phyloP scores from a whole-genome alignment of 1,140 invertebrate genomes.

The Halesus radiatus region DNA sequence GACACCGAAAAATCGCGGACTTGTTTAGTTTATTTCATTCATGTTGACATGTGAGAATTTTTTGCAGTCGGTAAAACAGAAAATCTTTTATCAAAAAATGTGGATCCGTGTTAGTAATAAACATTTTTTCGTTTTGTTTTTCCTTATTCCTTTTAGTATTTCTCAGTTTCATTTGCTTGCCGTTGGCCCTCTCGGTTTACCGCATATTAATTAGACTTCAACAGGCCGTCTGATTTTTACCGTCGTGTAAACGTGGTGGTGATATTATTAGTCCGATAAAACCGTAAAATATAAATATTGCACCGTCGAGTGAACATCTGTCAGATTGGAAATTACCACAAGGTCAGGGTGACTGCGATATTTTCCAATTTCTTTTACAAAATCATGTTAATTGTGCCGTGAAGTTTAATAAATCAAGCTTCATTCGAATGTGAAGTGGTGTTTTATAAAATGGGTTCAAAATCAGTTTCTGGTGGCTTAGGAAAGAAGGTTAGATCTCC shows the following conservation, averaged over 20 bases:
- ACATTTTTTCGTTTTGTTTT: conserved; percentile 31
- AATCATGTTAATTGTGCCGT: conserved; percentile 10
- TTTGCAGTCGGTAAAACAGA: conserved; percentile 44
- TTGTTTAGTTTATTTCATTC: too few species aligned
- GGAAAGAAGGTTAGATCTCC: conserved; percentile 37
- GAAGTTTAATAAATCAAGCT: conserved; percentile 11
- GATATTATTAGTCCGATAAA: too few species aligned
- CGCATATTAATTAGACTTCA: too few species aligned
- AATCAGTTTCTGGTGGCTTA: conserved; percentile 11
- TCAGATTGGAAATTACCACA: conserved; percentile 39
- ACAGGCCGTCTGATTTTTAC: background rate
- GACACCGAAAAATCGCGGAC: too few species aligned
- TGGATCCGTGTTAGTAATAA: conserved; percentile 18
- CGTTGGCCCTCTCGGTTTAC: too few species aligned
- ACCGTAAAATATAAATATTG: too few species aligned
- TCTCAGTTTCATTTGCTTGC: conserved; percentile 5
- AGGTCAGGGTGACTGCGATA: conserved; percentile 43
- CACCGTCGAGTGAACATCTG: conserved; percentile 33
- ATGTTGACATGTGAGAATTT: too few species aligned
- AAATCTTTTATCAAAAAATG: conserved; percentile 1
- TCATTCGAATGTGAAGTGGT: conserved; percentile 18
- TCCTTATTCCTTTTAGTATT: conserved; percentile 23
- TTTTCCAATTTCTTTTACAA: conserved; percentile 29
- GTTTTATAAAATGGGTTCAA: conserved; percentile 36
- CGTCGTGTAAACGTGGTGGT: background rate